Evolutionary conservation across 2,888 invertebrate species (phyloP).

Genomic region (Zaprionus obscuricornis): DNA sequence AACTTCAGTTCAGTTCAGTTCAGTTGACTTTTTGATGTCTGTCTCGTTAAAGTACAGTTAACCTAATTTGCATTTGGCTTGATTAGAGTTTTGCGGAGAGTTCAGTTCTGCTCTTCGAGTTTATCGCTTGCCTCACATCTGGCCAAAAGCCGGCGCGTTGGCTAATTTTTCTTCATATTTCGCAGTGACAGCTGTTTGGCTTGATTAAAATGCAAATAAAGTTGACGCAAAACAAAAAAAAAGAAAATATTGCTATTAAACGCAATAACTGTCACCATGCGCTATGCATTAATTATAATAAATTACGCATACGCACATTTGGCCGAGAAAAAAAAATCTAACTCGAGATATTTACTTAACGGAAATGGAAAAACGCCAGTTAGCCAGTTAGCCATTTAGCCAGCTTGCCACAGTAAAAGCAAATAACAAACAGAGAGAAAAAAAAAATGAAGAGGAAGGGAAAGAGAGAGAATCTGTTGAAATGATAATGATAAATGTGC

Average conservation of each 20-base stretch:
- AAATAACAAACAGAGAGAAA: slow-evolving; percentile 7
- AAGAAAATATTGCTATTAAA: slow-evolving; percentile 56
- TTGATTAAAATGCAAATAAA: slow-evolving; percentile 65
- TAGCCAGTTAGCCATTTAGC: too few species aligned
- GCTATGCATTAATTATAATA: slow-evolving; percentile 70
- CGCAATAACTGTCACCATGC: slow-evolving; percentile 65
- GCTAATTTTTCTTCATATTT: too few species aligned
- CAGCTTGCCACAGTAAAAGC: slow-evolving; percentile 9
- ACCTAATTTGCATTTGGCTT: slow-evolving; percentile 67
- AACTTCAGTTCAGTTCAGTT: slow-evolving; percentile 12
- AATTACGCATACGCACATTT: slow-evolving; percentile 54
- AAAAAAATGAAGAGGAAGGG: too few species aligned
- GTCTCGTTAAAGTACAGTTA: slow-evolving; percentile 68
- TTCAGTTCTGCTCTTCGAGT: slow-evolving; percentile 22
- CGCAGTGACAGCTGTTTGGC: slow-evolving; percentile 45
- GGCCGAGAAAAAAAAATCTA: slow-evolving; percentile 13
- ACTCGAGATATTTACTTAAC: slow-evolving; percentile 31
- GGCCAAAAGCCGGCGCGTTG: slow-evolving; percentile 37
- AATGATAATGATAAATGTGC: slow-evolving; percentile 72
- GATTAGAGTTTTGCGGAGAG: slow-evolving; percentile 46
- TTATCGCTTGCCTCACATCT: slow-evolving; percentile 40
- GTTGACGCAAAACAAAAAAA: neutral
- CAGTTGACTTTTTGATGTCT: slow-evolving; percentile 25
- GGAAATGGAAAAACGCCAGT: slow-evolving; percentile 54
- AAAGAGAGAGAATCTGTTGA: slow-evolving; percentile 46